Evolutionary conservation across 2,113 vertebrate species (phyloP).

Genomic region (Thomomys bottae): DNA sequence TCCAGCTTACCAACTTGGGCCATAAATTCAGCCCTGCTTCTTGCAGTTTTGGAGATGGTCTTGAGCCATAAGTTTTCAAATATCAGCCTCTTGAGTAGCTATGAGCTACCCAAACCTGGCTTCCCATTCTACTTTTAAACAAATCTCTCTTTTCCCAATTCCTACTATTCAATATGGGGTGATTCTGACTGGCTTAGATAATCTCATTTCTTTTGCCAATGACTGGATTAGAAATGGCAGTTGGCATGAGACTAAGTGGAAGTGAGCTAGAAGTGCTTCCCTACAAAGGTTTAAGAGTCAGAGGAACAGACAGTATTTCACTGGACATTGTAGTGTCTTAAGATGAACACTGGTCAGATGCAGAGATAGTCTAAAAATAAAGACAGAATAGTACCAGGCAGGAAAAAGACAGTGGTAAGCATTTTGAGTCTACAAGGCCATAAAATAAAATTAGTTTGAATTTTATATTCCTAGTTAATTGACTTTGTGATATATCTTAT

Average conservation of each 20-base stretch:
- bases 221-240: background rate
- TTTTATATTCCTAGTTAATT: background rate
- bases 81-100: too few relatives aligned
- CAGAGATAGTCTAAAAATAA: background rate
- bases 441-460: background rate
- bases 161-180: background rate
- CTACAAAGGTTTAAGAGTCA: background rate
- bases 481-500: background rate
- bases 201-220: background rate
- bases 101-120: too few relatives aligned
- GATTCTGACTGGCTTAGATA: background rate
- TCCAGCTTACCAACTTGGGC: too few relatives aligned
- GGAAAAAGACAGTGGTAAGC: background rate
- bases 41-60: too few relatives aligned
- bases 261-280: background rate
- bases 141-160: background rate
- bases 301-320: background rate
- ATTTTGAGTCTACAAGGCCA: slow-evolving; percentile 13
- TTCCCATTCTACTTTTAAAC: background rate
- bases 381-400: background rate
- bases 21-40: too few relatives aligned
- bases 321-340: background rate
- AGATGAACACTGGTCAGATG: background rate
- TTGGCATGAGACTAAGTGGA: background rate
- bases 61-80: too few relatives aligned